A percentile compares a stretch with the other conserved stretches of the same genome.
Conservation (phyloP, 2,888 invertebrate species). For the Agriotes lineatus region DNA sequence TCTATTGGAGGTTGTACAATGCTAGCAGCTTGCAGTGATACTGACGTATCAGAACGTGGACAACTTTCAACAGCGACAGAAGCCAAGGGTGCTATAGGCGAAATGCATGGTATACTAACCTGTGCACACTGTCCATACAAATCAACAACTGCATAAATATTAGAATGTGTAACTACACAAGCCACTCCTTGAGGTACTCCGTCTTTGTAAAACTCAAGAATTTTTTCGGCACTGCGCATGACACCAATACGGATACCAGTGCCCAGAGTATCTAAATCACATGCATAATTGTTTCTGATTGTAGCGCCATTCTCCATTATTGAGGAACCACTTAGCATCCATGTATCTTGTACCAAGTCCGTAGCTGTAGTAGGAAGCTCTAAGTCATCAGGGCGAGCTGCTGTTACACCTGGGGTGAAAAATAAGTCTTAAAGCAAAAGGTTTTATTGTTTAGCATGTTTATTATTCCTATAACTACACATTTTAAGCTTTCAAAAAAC, state of each 20-base stretch:
- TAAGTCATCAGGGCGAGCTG: constrained; percentile 90
- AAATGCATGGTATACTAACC: constrained; percentile 71
- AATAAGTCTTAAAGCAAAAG: no score
- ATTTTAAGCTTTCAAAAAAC: no score
- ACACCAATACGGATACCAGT: constrained; percentile 88
- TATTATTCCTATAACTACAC: no score
- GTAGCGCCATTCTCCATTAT: constrained; percentile 93
- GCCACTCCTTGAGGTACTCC: constrained; percentile 90
- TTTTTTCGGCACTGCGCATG: constrained; percentile 87
- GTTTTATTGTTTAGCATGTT: no score
- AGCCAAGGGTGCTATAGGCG: constrained; percentile 60
- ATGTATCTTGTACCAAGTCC: constrained; percentile 91
- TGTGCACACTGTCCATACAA: constrained; percentile 95
- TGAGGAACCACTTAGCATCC: constrained; percentile 92
- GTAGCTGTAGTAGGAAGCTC: constrained; percentile 92
- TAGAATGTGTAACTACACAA: constrained; percentile 81
- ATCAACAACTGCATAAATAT: constrained; percentile 94
- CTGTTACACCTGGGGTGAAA: constrained; percentile 79
- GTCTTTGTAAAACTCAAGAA: constrained; percentile 87
- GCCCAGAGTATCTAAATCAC: constrained; percentile 86
- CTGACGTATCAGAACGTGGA: constrained; percentile 62
- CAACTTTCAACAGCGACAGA: constrained; percentile 60
- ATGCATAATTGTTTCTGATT: constrained; percentile 84
- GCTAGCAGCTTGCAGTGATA: constrained; percentile 61
- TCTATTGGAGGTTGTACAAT: constrained; percentile 60